Evolutionary conservation across 2,888 invertebrate genomes (phyloP).

Genomic region (Leptinotarsa peninsularis): DNA sequence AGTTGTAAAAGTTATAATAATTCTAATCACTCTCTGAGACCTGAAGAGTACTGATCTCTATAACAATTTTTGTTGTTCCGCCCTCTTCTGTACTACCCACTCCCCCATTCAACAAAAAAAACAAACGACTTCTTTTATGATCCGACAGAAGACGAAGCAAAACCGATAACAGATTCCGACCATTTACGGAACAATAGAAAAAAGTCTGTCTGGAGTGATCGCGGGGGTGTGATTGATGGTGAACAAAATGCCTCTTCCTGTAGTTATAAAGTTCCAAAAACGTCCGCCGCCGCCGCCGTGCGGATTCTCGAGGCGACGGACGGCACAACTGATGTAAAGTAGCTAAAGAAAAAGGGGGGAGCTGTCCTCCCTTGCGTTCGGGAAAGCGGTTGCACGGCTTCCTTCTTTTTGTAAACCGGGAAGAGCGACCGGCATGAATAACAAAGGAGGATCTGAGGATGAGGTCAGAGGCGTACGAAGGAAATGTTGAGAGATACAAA

Average conservation of each 20-base stretch:
- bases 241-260: constrained; percentile 22
- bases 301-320: neutral
- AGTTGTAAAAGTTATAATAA: too few relatives aligned
- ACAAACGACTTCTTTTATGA: constrained; percentile 8
- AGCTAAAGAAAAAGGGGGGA: constrained; percentile 22
- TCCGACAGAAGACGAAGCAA: constrained; percentile 5
- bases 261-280: constrained; percentile 8
- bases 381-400: constrained; percentile 47
- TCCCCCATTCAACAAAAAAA: neutral
- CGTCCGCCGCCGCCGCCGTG: neutral
- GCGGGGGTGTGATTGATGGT: constrained; percentile 34
- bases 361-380: constrained; percentile 21
- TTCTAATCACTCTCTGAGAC: too few relatives aligned
- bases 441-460: constrained; percentile 56
- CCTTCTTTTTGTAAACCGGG: constrained; percentile 59
- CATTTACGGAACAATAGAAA: constrained; percentile 33
- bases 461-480: neutral
- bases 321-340: constrained; percentile 17
- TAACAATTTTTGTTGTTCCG: too few relatives aligned
- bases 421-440: constrained; percentile 62
- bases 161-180: constrained; percentile 16
- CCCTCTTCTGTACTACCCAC: too few relatives aligned
- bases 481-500: too few relatives aligned
- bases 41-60: too few relatives aligned
- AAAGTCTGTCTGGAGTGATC: constrained; percentile 23